Percentiles rank a stretch among this genome's conserved stretches.
These are phyloP conservation scores for Pseudomyrmex cubaensis DNA, from an alignment of 1,140 invertebrate genomes.

Conservation along the genomic window DNA sequence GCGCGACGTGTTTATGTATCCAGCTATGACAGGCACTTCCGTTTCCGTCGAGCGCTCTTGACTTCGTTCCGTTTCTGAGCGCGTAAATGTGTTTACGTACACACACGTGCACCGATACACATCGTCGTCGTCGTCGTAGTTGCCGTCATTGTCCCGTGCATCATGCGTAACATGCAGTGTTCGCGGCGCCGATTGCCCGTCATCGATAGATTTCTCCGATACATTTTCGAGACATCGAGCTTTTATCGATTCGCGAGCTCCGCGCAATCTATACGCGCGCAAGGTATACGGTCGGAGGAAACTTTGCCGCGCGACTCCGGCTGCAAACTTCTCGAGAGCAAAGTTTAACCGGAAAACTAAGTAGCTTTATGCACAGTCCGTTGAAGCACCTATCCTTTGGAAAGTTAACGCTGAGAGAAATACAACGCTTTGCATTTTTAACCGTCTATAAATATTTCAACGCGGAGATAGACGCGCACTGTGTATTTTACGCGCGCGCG, in stretches of 20 bases:
- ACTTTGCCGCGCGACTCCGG: slow-evolving; percentile 3
- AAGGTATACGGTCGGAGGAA: too few species aligned
- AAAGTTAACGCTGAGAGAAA: slow-evolving; percentile 36
- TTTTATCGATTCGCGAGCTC: background rate
- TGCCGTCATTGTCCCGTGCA: slow-evolving; percentile 48
- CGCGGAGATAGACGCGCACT: background rate
- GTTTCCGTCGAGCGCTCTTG: slow-evolving; percentile 80
- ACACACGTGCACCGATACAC: slow-evolving; percentile 38
- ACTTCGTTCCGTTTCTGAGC: slow-evolving; percentile 74
- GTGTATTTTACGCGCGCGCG: background rate
- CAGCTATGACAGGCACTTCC: slow-evolving; percentile 84
- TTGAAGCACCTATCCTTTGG: slow-evolving; percentile 17
- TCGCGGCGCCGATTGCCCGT: slow-evolving; percentile 21
- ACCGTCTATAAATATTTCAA: slow-evolving; percentile 44
- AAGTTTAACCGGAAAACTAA: slow-evolving; percentile 57
- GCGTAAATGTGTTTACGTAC: slow-evolving; percentile 76
- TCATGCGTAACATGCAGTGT: background rate
- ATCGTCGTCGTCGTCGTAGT: background rate
- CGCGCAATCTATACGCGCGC: too few species aligned
- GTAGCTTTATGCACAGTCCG: slow-evolving; percentile 39
- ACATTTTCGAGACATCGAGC: slow-evolving; percentile 26
- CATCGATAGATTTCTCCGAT: slow-evolving; percentile 23
- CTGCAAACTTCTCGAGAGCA: slow-evolving; percentile 37
- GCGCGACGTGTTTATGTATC: slow-evolving; percentile 80
- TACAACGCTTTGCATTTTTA: slow-evolving; percentile 50